Evolutionary conservation across 2,888 invertebrate genomes (phyloP).

Genomic region (Scelioninae gen. 1): DNA sequence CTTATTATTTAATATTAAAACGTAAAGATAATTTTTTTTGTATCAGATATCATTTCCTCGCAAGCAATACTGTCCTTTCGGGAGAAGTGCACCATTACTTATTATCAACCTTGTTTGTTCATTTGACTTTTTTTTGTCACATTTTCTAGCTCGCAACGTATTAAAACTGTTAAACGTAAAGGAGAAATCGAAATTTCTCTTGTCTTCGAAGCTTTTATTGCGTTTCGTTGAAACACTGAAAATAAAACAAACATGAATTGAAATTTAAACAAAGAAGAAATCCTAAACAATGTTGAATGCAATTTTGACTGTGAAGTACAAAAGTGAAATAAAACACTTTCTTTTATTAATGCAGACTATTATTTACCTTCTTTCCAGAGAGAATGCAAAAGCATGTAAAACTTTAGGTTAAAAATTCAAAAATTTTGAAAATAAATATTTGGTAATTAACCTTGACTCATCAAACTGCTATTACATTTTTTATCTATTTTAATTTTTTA

Average conservation of each 20-base stretch:
- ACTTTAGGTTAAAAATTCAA: too few relatives aligned
- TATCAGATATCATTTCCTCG: conserved; percentile 62
- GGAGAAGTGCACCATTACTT: conserved; percentile 33
- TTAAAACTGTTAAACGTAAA: conserved; percentile 27
- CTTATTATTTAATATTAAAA: conserved; percentile 78
- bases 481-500: too few relatives aligned
- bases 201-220: conserved; percentile 26
- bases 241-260: conserved; percentile 29
- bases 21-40: conserved; percentile 76
- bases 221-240: conserved; percentile 15
- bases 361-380: neutral
- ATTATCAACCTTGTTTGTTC: conserved; percentile 10
- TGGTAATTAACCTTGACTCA: too few relatives aligned
- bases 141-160: conserved; percentile 11
- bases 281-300: conserved; percentile 49
- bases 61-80: conserved; percentile 38
- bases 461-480: too few relatives aligned
- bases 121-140: neutral
- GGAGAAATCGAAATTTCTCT: conserved; percentile 17
- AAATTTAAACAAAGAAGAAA: conserved; percentile 15
- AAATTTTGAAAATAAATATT: too few relatives aligned
- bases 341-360: conserved; percentile 32
- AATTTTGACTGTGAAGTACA: conserved; percentile 67
- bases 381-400: too few relatives aligned
- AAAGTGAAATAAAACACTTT: conserved; percentile 64